Conservation (phyloP, 2,888 invertebrate genomes). For the Xanthia togata region DNA sequence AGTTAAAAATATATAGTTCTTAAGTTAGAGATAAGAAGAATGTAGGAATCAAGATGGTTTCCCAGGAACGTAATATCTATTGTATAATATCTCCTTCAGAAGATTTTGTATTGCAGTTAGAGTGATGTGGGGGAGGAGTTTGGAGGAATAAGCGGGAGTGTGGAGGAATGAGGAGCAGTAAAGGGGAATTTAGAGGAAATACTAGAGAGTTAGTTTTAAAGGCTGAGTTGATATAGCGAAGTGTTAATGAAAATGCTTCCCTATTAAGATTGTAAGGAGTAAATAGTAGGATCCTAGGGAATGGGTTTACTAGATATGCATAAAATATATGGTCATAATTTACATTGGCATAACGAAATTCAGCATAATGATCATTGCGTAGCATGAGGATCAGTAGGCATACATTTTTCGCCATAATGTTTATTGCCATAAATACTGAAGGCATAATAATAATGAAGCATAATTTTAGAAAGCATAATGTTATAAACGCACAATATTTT, state of each 20-base stretch:
- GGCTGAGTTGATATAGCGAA: background rate
- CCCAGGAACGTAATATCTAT: background rate
- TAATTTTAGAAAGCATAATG: too few species aligned
- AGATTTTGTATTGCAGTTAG: conserved; percentile 8
- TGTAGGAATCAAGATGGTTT: background rate
- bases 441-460: too few species aligned
- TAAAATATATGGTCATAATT: too few species aligned
- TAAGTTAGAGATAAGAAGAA: background rate
- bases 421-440: too few species aligned
- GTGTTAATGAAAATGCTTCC: background rate
- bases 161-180: background rate
- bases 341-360: too few species aligned
- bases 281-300: background rate
- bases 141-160: background rate
- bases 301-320: too few species aligned
- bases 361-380: too few species aligned
- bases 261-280: background rate
- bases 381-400: too few species aligned
- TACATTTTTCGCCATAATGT: too few species aligned
- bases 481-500: too few species aligned
- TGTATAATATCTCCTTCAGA: conserved; percentile 6
- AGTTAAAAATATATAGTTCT: background rate
- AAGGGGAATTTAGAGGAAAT: background rate
- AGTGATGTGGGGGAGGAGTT: background rate
- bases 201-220: background rate